Conservation (phyloP, 2,113 vertebrate genomes). For the Egretta garzetta region DNA sequence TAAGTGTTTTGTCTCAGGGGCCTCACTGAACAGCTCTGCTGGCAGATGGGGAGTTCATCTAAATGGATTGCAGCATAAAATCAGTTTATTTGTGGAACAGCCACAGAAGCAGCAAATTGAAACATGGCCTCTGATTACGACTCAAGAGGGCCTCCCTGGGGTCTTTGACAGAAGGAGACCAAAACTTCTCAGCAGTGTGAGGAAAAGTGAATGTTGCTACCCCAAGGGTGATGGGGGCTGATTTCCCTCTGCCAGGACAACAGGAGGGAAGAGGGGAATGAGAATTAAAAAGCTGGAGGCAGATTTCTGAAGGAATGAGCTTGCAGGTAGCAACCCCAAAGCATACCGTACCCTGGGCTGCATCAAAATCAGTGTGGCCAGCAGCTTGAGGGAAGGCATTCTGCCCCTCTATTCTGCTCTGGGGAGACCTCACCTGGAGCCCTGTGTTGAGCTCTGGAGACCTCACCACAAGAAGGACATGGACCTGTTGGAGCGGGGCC, state of each 20-base stretch:
- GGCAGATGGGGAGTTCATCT: not conserved
- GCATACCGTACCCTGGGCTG: too few relatives aligned
- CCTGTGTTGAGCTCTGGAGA: too few relatives aligned
- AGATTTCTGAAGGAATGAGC: not conserved
- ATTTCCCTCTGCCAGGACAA: not conserved
- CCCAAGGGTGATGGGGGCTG: not conserved
- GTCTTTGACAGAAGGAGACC: not conserved
- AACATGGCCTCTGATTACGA: rapidly evolving
- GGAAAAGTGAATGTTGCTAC: not conserved
- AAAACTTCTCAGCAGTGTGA: not conserved
- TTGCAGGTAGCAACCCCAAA: not conserved
- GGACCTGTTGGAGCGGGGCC: too few relatives aligned
- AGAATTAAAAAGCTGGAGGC: not conserved
- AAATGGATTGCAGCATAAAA: not conserved
- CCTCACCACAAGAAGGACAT: too few relatives aligned
- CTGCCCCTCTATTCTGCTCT: too few relatives aligned
- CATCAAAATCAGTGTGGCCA: too few relatives aligned
- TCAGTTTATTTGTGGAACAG: not conserved
- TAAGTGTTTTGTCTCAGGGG: not conserved
- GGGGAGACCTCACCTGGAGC: too few relatives aligned
- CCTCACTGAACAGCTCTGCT: not conserved
- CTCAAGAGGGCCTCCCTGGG: not conserved
- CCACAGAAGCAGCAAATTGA: not conserved
- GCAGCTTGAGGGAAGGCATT: too few relatives aligned
- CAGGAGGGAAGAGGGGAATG: not conserved